These are phyloP conservation scores for Sinodicranocentrus sp. DNA, from an alignment of 2,888 invertebrate species.

Conservation along the genomic window DNA sequence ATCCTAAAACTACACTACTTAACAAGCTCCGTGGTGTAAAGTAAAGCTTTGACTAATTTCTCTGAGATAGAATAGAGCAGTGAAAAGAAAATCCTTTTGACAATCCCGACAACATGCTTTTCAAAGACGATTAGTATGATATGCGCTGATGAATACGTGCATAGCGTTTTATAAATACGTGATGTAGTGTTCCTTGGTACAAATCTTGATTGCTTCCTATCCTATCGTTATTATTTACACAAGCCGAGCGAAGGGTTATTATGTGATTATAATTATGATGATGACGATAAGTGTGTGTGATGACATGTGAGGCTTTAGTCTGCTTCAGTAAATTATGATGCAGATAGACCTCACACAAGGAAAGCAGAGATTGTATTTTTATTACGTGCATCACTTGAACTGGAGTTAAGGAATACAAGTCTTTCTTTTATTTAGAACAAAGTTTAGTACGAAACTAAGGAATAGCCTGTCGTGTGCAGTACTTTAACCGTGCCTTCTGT, in stretches of 20 bases:
- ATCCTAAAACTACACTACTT: background rate
- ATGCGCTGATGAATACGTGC: slow-evolving; percentile 6
- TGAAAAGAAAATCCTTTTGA: slow-evolving; percentile 52
- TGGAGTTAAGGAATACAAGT: too few relatives aligned
- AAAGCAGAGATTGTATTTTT: too few relatives aligned
- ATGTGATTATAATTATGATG: slow-evolving; percentile 49
- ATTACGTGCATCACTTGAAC: too few relatives aligned
- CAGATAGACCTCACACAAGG: background rate
- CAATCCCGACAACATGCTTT: slow-evolving; percentile 45
- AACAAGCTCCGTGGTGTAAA: background rate
- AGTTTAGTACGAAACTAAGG: too few relatives aligned
- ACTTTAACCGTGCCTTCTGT: too few relatives aligned
- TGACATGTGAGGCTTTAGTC: background rate
- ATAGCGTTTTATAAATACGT: too few relatives aligned
- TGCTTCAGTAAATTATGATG: background rate
- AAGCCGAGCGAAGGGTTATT: slow-evolving; percentile 12
- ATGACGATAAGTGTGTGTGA: slow-evolving; percentile 27
- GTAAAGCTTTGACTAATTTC: slow-evolving; percentile 38
- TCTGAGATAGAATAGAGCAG: slow-evolving; percentile 25
- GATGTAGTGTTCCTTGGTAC: background rate
- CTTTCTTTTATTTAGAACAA: too few relatives aligned
- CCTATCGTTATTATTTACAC: background rate
- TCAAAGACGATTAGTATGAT: slow-evolving; percentile 38
- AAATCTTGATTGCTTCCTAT: background rate
- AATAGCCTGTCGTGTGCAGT: too few relatives aligned